Evolutionary conservation across 2,888 invertebrate species (phyloP), one percentile per base, ranked within the genome.

Genomic region (Sphecodes monilicornis): DNA sequence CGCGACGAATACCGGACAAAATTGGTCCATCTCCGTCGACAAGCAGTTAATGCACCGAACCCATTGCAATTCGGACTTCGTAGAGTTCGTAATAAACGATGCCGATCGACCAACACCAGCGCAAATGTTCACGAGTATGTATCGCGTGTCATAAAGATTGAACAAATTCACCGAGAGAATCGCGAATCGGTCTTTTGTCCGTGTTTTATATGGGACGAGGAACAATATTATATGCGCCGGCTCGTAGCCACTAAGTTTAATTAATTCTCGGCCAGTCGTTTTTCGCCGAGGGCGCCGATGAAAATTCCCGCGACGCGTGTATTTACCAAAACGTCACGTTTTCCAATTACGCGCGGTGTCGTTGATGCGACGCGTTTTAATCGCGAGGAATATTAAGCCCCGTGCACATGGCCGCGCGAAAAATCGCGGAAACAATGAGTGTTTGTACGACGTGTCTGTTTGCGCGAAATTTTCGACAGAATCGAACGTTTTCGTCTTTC

Each of bases 241-340:
- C 57, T 68, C 43, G 39, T 39, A 22, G 41, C 39, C 8, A 46
- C 46, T 41, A 69, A 32, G 70, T 70, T 82, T 80, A 75, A 82
- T 80, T 75, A 82, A 80, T 82, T 82, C 80, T 46, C 50, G 57
- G 11, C 32, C 16, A 39, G 50, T 71, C 75, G 80, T 70, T 80
- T 82, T 81, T 80, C 43, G 29, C 29, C 57, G n/a, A 8, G 32
- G 16, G 32, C 36, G 46, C 41, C 73, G 73, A 72, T 57, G 79
- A 71, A 79, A 82, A 79, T 79, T 66, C 75, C 26, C 60, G 43
- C 70, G 64, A 64, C 18, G 18, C 32, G 50, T 70, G 68, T 54
- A 77, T 84, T 84, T 77, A 77, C 73, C 77, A 68, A 60, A 74
- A 73, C 76, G 82, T 84, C 84, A 77, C 76, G 84, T 84, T 81